Evolutionary conservation across 2,113 vertebrate genomes (phyloP).

Genomic region (Amia ocellicauda): DNA sequence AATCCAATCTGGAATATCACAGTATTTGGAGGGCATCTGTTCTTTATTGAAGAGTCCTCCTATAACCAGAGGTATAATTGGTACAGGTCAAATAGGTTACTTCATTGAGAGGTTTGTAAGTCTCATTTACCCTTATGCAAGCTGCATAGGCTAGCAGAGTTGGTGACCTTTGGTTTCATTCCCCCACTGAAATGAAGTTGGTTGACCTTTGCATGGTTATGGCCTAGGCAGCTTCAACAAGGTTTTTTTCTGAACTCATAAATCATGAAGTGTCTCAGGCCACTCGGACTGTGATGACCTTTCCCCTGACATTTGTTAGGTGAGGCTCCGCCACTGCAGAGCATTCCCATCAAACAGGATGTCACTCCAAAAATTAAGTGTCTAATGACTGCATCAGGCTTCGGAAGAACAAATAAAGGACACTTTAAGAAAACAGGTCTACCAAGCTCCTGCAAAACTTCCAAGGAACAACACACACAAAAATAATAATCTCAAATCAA

Average conservation of each 20-base stretch:
- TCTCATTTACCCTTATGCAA: no score
- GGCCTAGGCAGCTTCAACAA: constrained; percentile 34
- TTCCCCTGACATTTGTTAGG: constrained; percentile 59
- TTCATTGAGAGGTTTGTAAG: no score
- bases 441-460: no score
- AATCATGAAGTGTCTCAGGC: constrained; percentile 51
- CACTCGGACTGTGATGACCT: constrained; percentile 54
- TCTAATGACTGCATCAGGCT: constrained; percentile 13
- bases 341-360: constrained; percentile 31
- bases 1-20: no score
- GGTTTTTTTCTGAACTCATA: constrained; percentile 46
- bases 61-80: no score
- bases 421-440: no score
- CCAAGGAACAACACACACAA: no score
- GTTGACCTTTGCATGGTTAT: constrained; percentile 58
- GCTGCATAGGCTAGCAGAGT: constrained; percentile 2
- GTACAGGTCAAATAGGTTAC: no score
- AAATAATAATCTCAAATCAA: no score
- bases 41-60: no score
- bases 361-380: constrained; percentile 35
- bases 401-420: not conserved
- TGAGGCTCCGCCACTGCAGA: constrained; percentile 46
- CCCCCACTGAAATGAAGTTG: constrained; percentile 62
- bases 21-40: no score
- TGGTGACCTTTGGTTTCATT: constrained; percentile 39